These are phyloP conservation scores for Rhinogobio ventralis DNA, from an alignment of 2,797 vertebrate genomes.

Conservation along the genomic window DNA sequence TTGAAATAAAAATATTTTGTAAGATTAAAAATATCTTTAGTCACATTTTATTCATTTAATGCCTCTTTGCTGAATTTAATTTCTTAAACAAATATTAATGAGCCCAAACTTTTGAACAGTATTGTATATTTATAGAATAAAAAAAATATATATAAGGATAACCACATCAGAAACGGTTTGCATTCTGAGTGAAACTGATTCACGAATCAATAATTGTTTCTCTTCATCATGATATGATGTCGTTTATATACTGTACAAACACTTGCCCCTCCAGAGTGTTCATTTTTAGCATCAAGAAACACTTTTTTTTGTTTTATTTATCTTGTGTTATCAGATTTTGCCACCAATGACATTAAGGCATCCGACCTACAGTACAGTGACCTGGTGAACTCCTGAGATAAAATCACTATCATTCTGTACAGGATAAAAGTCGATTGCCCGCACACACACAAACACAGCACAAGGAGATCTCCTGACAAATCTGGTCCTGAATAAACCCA, in stretches of 20 bases:
- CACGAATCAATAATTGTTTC: not conserved
- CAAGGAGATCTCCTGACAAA: constrained; percentile 11
- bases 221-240: not conserved
- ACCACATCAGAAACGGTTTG: not conserved
- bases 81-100: not conserved
- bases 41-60: not conserved
- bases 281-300: not conserved
- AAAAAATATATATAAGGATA: not conserved
- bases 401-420: not conserved
- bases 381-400: not conserved
- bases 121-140: not conserved
- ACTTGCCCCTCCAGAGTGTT: not conserved
- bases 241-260: not conserved
- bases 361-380: not conserved
- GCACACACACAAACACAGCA: not conserved
- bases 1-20: not conserved
- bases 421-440: not conserved
- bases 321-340: not conserved
- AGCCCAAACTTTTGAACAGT: not conserved
- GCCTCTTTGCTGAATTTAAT: not conserved
- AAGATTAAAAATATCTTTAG: too few species aligned
- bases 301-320: not conserved
- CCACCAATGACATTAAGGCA: not conserved
- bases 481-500: constrained; percentile 9
- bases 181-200: not conserved